Conservation (phyloP, 2,888 invertebrate genomes). For the Gymnocheta viridis region DNA sequence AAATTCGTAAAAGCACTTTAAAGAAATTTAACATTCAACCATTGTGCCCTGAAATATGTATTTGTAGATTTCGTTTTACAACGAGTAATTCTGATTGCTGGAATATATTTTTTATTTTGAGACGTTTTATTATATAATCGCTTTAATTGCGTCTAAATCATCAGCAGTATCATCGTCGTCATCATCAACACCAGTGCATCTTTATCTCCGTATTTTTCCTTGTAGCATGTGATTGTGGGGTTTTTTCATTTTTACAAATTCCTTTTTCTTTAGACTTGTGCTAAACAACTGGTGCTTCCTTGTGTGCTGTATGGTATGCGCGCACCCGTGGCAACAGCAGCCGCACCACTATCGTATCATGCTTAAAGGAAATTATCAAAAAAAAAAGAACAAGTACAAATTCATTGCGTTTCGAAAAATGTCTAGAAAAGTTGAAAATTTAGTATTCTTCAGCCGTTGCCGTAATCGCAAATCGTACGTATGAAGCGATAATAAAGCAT, state of each 20-base stretch:
- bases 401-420: constrained; percentile 50
- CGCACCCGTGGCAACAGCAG: constrained; percentile 20
- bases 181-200: constrained; percentile 12
- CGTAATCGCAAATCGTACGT: constrained; percentile 57
- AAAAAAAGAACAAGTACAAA: not conserved
- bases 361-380: not conserved
- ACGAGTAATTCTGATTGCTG: constrained; percentile 24
- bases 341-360: not conserved
- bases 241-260: constrained; percentile 27
- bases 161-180: constrained; percentile 19
- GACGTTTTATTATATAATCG: constrained; percentile 50
- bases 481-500: constrained; percentile 67
- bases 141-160: constrained; percentile 59
- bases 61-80: constrained; percentile 4
- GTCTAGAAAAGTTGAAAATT: constrained; percentile 64
- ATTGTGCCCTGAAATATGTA: constrained; percentile 19
- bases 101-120: constrained; percentile 26
- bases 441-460: constrained; percentile 43
- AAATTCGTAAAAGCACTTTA: constrained; percentile 22
- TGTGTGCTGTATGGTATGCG: not conserved
- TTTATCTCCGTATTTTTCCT: not conserved
- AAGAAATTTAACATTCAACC: constrained; percentile 37
- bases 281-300: constrained; percentile 31
- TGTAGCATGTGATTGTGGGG: not conserved
- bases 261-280: constrained; percentile 18